phyloP scores from a whole-genome alignment of 2,113 vertebrate species.

The Eulemur rufifrons region DNA sequence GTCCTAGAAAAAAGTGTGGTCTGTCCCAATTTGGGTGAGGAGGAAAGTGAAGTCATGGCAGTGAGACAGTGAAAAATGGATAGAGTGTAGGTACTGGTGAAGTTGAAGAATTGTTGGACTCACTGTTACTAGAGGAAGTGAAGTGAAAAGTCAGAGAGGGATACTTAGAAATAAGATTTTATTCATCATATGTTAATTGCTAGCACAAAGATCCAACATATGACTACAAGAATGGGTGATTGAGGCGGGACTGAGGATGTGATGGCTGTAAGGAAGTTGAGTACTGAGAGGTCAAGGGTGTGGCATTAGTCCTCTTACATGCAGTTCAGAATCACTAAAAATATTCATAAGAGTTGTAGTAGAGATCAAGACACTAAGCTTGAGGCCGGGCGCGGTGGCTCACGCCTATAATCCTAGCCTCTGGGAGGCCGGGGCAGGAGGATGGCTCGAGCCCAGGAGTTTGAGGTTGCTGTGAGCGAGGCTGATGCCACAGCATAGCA shows the following conservation, averaged over 20 bases:
- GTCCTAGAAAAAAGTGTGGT: background rate
- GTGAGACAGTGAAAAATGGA: background rate
- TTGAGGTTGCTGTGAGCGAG: too few relatives aligned
- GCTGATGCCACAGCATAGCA: too few relatives aligned
- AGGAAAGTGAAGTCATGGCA: background rate
- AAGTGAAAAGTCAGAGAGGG: background rate
- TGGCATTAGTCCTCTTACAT: background rate
- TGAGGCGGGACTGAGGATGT: background rate
- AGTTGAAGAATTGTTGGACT: background rate
- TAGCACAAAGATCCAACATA: background rate
- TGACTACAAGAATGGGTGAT: fast-evolving
- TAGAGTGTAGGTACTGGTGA: background rate
- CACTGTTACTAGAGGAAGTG: background rate
- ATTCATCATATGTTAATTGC: background rate
- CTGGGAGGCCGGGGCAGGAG: too few relatives aligned
- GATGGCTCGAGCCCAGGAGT: too few relatives aligned
- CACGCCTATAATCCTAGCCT: too few relatives aligned
- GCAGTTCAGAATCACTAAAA: background rate
- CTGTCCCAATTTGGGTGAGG: background rate
- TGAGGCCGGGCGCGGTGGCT: too few relatives aligned
- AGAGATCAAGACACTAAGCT: background rate
- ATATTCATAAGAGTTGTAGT: background rate
- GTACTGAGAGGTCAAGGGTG: background rate
- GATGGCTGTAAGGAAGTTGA: background rate
- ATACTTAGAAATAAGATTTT: background rate